Conservation (phyloP, 2,113 vertebrate genomes). For the Hemichromis elongatus region DNA sequence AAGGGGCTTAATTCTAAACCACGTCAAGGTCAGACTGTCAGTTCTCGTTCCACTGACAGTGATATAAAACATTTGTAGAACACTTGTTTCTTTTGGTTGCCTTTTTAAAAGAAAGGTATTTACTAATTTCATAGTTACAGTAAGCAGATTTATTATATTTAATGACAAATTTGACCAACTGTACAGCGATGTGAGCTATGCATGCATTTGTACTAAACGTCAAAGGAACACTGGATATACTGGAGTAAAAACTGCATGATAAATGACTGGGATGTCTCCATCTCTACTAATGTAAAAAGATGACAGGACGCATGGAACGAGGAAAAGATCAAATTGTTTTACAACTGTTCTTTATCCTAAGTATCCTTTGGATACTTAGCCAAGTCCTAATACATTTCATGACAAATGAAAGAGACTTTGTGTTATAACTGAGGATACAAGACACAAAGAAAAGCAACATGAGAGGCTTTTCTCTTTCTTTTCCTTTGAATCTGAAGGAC, state of each 20-base stretch:
- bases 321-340: neutral
- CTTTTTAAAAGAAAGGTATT: neutral
- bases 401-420: neutral
- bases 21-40: neutral
- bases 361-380: neutral
- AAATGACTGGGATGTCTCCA: neutral
- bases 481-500: slow-evolving; percentile 26
- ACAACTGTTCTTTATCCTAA: neutral
- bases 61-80: neutral
- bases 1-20: neutral
- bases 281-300: neutral
- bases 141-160: neutral
- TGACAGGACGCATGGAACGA: neutral
- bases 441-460: neutral
- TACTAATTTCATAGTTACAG: neutral
- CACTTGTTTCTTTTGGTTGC: neutral
- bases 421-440: neutral
- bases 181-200: neutral
- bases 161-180: neutral
- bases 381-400: neutral
- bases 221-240: neutral
- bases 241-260: neutral
- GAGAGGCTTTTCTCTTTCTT: neutral
- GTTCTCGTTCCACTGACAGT: neutral
- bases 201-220: neutral